Evolutionary conservation across 2,113 vertebrate species (phyloP).

Genomic region (Panthera tigris): DNA sequence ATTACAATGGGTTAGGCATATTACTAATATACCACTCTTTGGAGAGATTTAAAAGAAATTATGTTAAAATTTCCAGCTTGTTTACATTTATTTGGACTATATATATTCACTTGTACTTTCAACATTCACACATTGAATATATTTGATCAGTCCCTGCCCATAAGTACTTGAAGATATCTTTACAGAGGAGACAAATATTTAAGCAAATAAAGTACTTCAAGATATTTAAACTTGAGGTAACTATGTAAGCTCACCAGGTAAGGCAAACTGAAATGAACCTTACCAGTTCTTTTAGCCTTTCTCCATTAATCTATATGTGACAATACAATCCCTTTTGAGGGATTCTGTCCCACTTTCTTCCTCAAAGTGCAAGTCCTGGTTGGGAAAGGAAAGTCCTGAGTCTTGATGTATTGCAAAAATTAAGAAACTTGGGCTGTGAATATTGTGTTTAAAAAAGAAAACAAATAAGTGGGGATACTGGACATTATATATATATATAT

Average conservation of each 20-base stretch:
- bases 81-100: slow-evolving; percentile 23
- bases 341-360: not conserved
- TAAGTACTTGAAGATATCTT: not conserved
- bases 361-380: not conserved
- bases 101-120: slow-evolving; percentile 27
- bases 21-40: not conserved
- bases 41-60: slow-evolving; percentile 7
- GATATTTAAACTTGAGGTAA: slow-evolving; percentile 5
- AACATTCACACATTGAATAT: slow-evolving; percentile 3
- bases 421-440: not conserved
- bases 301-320: not conserved
- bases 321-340: not conserved
- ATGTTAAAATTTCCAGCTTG: not conserved
- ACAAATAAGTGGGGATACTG: not conserved
- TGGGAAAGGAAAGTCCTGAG: not conserved
- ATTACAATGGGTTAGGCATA: not conserved
- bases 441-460: not conserved
- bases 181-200: not conserved
- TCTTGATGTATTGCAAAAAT: not conserved
- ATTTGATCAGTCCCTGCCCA: not conserved
- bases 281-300: slow-evolving; percentile 21
- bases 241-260: not conserved
- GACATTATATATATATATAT: not conserved
- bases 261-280: not conserved
- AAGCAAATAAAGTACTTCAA: not conserved